Base-by-base conservation (phyloP, 2,797 vertebrate genomes). In the Dicrostonyx torquatus region DNA sequence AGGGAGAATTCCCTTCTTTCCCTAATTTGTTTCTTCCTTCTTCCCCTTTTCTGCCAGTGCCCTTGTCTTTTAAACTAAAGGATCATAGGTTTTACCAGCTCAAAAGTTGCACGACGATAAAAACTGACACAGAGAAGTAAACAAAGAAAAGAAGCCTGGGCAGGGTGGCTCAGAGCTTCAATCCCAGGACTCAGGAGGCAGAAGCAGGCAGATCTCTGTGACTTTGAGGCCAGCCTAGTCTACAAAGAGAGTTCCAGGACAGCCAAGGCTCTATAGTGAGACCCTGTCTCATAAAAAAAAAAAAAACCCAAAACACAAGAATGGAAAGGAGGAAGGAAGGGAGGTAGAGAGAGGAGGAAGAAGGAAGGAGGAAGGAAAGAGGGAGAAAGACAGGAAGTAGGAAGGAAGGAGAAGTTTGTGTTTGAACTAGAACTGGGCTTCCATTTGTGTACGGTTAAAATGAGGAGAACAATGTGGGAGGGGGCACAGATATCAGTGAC, bases 331-430 rank as follows among this genome's bases (percentile, higher is more conserved):
- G 34, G 3, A 12, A 7, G 7, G 2, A 8, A 6, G 26, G 2
- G 24, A 6, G 26, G 2, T 22, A 2, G 13, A 11, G 11, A 11
- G 68, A 37, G 9, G 14, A 2, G 17, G 11, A 45, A 15, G 70
- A 12, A 43, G 4, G 37, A 4, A 70, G 17, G 12, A 37, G 17
- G 31, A 53, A 34, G 29, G 12, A 37, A 17, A 11, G 6, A 53
- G 0, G 77, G 1, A 24, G 11, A 2, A 20, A 11, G 3, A 29
- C 9, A 31, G 4, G 75, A 31, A 77, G 9, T 7, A 15, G 15
- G 15, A 5, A 13, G 18, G 31, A 10, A 20, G 15, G 17, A 48
- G 31, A 66, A 11, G 9, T 48, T 9, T 14, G 43, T 66, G 6
- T 4, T 66, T 73, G 20, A 62, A 66, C 29, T 43, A 43, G 26